A percentile compares a stretch with the other conserved stretches of the same genome.
phyloP scores from a whole-genome alignment of 2,797 vertebrate species.

The Poecile montanus region DNA sequence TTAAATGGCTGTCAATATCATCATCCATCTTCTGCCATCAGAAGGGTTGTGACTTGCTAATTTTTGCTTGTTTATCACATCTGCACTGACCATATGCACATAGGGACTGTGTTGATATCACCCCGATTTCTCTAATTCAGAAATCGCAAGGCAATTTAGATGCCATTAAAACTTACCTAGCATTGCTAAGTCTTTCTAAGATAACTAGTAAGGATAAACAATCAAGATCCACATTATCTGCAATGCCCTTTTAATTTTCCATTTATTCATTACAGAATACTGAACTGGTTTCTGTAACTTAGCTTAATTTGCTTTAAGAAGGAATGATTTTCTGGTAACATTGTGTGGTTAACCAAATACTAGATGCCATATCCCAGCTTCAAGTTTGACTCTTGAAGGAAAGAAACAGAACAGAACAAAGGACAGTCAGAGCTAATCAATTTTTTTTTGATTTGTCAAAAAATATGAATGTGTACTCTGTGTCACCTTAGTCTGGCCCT shows the following conservation, averaged over 20 bases:
- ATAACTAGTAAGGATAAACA: neutral
- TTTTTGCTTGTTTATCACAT: neutral
- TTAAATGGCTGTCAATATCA: conserved; percentile 54
- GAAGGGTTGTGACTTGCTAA: neutral
- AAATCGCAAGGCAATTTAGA: neutral
- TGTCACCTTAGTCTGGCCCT: neutral
- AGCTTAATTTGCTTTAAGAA: neutral
- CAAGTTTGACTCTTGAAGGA: neutral
- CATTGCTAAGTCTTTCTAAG: neutral
- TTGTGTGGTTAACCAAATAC: neutral
- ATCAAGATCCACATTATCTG: neutral
- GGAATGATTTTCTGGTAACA: neutral
- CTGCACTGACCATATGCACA: neutral
- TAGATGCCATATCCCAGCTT: neutral
- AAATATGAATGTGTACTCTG: neutral
- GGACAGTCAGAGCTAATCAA: neutral
- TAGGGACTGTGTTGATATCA: neutral
- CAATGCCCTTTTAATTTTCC: neutral
- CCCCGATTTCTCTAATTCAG: neutral
- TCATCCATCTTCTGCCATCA: neutral
- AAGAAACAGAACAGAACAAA: neutral
- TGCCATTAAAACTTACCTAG: neutral
- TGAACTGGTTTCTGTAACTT: neutral
- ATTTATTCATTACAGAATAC: neutral
- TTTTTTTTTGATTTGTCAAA: neutral